phyloP scores from a whole-genome alignment of 2,888 invertebrate genomes.

The Standfussiana lucernea region DNA sequence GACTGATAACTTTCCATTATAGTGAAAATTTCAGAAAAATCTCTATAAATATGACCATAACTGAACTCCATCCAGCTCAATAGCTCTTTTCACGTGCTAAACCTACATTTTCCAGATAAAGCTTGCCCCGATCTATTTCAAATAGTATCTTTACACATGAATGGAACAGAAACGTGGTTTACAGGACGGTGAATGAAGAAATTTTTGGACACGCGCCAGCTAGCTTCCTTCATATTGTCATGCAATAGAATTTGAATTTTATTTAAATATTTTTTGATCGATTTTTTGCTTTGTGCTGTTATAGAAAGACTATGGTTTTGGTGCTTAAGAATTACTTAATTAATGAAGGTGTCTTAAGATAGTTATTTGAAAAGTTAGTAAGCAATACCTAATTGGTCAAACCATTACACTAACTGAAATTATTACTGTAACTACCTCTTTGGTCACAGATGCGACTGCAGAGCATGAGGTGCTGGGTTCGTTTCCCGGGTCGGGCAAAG shows the following conservation, averaged over 20 bases:
- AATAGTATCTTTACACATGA: conserved; percentile 77
- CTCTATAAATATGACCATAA: conserved; percentile 30
- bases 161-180: conserved; percentile 72
- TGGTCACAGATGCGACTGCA: too few species aligned
- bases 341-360: background rate
- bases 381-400: background rate
- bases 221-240: conserved; percentile 62
- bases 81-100: conserved; percentile 59
- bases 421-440: too few species aligned
- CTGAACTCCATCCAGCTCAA: conserved; percentile 44
- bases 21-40: background rate
- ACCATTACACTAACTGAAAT: background rate
- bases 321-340: background rate
- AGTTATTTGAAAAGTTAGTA: background rate
- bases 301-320: background rate
- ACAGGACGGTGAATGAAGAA: conserved; percentile 73
- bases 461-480: too few species aligned
- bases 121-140: conserved; percentile 64
- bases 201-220: conserved; percentile 77
- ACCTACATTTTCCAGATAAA: conserved; percentile 62
- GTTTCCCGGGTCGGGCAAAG: too few species aligned
- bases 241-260: conserved; percentile 62
- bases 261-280: conserved; percentile 54
- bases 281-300: conserved; percentile 18
- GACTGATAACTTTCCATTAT: background rate